phyloP scores from a whole-genome alignment of 1,140 invertebrate genomes.

The Bombus waltoni region DNA sequence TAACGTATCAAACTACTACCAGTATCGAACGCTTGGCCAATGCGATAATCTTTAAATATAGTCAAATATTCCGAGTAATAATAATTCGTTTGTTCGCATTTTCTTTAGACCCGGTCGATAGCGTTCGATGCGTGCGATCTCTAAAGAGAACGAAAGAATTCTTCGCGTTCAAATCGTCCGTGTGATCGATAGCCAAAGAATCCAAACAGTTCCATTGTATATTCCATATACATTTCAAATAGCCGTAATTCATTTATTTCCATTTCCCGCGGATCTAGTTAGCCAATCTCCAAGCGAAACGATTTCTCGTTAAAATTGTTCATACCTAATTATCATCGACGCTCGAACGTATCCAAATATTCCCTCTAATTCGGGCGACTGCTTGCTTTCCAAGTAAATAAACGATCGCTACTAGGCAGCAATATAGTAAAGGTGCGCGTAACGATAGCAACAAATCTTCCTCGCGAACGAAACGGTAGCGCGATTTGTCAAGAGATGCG shows the following conservation, averaged over 20 bases:
- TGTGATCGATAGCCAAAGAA: too few relatives aligned
- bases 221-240: not conserved
- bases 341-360: not conserved
- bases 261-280: not conserved
- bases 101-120: not conserved
- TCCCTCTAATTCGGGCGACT: not conserved
- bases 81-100: not conserved
- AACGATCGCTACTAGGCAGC: not conserved
- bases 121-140: not conserved
- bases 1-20: too few relatives aligned
- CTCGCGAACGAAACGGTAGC: not conserved
- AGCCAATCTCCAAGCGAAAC: not conserved
- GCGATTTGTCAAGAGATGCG: not conserved
- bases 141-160: not conserved
- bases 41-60: not conserved
- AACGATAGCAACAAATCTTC: not conserved
- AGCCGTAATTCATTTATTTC: not conserved
- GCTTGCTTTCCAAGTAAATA: not conserved
- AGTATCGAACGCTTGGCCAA: too few relatives aligned
- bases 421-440: not conserved
- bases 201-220: not conserved
- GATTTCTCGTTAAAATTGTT: not conserved
- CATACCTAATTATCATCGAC: not conserved
- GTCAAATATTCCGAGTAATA: not conserved
- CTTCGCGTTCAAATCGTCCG: not conserved